Evolutionary conservation across 1,140 invertebrate species (phyloP), one percentile per base, ranked within the genome.

Genomic region (Neoseiulus cucumeris): DNA sequence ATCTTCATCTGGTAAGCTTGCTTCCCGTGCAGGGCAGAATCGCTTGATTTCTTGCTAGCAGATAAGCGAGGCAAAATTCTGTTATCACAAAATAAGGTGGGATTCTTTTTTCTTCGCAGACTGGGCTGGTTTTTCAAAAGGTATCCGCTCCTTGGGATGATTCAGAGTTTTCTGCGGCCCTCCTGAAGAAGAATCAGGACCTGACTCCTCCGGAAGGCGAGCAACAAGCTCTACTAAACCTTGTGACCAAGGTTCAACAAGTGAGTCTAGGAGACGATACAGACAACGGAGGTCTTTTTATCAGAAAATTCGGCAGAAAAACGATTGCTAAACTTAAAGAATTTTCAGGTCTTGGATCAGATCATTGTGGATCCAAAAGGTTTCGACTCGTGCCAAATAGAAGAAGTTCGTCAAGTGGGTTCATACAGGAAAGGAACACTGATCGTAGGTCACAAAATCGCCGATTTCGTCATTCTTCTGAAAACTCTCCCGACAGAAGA

Each of bases 401-500:
- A 96, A 73, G 91, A 95, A 76, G 89, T 95, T 0, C 80, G 91
- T 14, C 89, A 93, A 79, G 91, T 97, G 51, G 94, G 94, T 0
- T 93, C 92, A 0, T 96, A 92, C 72, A 98, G 98, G 75, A 97
- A 98, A 76, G 93, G 92, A 0, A 98, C 93, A 9, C 96, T 98
- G 86, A 83, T 96, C 71, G 85, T 88, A 6, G 91, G 91, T 1
- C 87, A 92, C 72, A 94, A 93, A 74, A 83, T 93, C 0, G 94
- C 93, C 20, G 93, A 98, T 75, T 86, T 98, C 70, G 92, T 98
- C 4, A 90, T 98, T 9, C 94, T 98, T 70, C 80, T 98, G n/a
- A 97, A 97, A 80, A 96, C 93, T 0, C 75, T 98, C 44, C 95
- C 95, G 1, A 96, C 92, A 14, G 88, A 78, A 25, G 51, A 59